Evolutionary conservation across 2,888 invertebrate species (phyloP).

Genomic region (Branchinecta sandiegonensis): DNA sequence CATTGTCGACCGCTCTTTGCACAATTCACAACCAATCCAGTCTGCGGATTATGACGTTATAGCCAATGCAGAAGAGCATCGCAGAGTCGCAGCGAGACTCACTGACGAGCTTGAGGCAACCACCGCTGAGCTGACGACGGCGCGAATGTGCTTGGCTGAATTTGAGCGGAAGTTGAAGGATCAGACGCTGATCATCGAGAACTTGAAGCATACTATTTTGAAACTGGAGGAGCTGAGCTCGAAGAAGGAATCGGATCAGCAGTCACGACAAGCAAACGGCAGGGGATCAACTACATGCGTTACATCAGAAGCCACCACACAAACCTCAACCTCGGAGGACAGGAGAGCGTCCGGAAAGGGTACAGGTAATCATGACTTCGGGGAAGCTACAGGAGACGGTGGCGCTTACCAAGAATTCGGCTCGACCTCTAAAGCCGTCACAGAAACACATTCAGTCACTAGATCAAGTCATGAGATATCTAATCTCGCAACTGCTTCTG

Average conservation of each 20-base stretch:
- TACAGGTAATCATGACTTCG: too few relatives aligned
- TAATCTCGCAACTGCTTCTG: too few relatives aligned
- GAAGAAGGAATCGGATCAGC: not conserved
- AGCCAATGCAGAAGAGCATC: not conserved
- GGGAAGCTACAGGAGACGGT: too few relatives aligned
- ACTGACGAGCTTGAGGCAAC: slow-evolving; percentile 3
- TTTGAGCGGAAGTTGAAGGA: slow-evolving; percentile 1
- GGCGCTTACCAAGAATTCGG: too few relatives aligned
- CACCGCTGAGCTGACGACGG: not conserved
- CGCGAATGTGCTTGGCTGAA: not conserved
- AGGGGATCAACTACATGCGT: too few relatives aligned
- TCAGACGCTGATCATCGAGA: slow-evolving; percentile 6
- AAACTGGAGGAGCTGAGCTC: not conserved
- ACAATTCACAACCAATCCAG: not conserved
- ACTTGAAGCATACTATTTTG: not conserved
- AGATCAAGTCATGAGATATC: too few relatives aligned
- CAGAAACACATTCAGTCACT: too few relatives aligned
- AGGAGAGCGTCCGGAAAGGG: too few relatives aligned
- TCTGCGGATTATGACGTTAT: slow-evolving; percentile 4
- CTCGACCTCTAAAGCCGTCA: too few relatives aligned
- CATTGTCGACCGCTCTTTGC: not conserved
- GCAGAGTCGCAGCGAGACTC: not conserved
- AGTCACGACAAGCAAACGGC: too few relatives aligned
- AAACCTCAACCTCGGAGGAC: too few relatives aligned
- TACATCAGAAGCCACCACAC: too few relatives aligned